Base-by-base conservation (phyloP, 1,140 invertebrate species). In the Trichomalopsis sarcophagae region DNA sequence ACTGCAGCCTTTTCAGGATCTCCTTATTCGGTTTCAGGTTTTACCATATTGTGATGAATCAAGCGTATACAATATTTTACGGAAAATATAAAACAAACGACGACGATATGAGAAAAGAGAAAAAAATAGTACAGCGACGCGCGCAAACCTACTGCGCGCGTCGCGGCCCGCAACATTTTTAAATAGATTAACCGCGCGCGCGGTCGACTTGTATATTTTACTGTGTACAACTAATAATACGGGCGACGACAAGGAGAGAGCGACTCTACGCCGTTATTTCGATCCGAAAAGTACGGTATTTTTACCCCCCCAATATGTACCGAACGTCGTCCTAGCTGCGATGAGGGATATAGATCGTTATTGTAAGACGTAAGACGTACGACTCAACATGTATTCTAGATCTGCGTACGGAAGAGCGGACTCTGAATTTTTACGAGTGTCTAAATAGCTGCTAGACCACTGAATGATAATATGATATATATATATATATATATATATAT, bases 1-100 rank as follows among this genome's bases (percentile, higher is more conserved):
- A 85, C 33, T 82, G 27, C 74, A 85, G 66, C 55, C 80, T 85
- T 82, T 82, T 78, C 79, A 82, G 74, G 62, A 71, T 78, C 62
- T 76, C 73, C 50, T 71, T 44, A 44, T 44, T 82, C 74, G 80
- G 74, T 81, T 82, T 85, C 81, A 82, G 44, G 30, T 71, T 85
- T 77, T 69, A 68, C 23, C 71, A 27, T 76, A 82, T 75, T 82
- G 79, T 73, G 74, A 82, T 82, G 40, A 78, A 77, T 78, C n/a
- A 36, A 76, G 62, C 14, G 44, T 55, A 68, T 76, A 77, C 50
- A 76, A 85, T 85, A 81, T 73, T 55, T 79, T 77, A 33, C n/a
- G 33, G 33, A 30, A 77, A 76, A 27, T 27, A 27, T 27, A 77
- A 77, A 30, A 50, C 4, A 27, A 7, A 75, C 55, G 55, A 66